Percentiles rank a stretch among this genome's conserved stretches.
Conservation (phyloP, 2,888 invertebrate genomes). For the Quadroppia sp. region DNA sequence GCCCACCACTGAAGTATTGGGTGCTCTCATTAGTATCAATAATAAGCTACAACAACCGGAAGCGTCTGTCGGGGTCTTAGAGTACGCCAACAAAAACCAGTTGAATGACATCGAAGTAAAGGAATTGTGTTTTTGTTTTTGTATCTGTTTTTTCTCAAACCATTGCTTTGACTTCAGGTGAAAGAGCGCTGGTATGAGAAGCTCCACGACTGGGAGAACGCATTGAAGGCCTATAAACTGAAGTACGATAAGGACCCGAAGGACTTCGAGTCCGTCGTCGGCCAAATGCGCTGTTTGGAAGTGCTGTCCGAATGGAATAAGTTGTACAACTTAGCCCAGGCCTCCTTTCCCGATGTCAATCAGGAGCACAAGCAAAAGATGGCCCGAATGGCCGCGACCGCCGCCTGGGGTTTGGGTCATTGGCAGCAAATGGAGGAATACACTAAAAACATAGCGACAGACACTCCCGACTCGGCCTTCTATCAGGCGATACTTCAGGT, state of each 20-base stretch:
- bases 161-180: conserved; percentile 53
- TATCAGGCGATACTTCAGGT: conserved; percentile 75
- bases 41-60: conserved; percentile 98
- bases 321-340: conserved; percentile 72
- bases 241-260: conserved; percentile 55
- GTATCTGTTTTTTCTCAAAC: no score
- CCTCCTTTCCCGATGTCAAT: conserved; percentile 68
- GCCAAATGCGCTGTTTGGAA: conserved; percentile 93
- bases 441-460: conserved; percentile 79
- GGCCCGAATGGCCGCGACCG: conserved; percentile 80
- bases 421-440: conserved; percentile 93
- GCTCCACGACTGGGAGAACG: conserved; percentile 97
- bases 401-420: conserved; percentile 90
- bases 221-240: conserved; percentile 71
- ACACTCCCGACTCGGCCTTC: conserved; percentile 92
- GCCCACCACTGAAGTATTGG: conserved; percentile 79
- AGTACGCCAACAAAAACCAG: conserved; percentile 76
- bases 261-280: conserved; percentile 76
- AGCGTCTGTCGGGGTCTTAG: conserved; percentile 85
- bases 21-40: conserved; percentile 86
- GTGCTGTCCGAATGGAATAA: conserved; percentile 91
- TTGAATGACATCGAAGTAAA: conserved; percentile 59
- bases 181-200: conserved; percentile 98
- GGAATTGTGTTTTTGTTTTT: no score
- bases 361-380: conserved; percentile 58